Conservation (phyloP, 2,888 invertebrate genomes). For the Rapana venosa region DNA sequence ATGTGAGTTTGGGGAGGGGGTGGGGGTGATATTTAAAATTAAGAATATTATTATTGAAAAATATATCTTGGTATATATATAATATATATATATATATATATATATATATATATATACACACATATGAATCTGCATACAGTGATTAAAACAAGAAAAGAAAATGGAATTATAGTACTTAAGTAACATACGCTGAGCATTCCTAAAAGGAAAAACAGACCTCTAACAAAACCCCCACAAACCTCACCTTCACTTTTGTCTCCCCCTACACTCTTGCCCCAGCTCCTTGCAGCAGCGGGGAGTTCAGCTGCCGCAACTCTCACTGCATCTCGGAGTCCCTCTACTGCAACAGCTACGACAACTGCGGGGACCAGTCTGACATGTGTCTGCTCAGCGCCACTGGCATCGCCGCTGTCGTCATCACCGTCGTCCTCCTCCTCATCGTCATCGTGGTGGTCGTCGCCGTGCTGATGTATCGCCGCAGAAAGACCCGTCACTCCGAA, state of each 20-base stretch:
- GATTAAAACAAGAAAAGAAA: too few species aligned
- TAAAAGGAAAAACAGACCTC: too few species aligned
- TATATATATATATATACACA: too few species aligned
- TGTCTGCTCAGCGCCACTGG: conserved; percentile 47
- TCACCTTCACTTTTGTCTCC: too few species aligned
- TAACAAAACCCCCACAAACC: too few species aligned
- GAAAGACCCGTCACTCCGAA: conserved; percentile 43
- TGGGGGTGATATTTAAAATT: too few species aligned
- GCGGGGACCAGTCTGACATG: conserved; percentile 54
- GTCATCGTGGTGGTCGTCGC: conserved; percentile 46
- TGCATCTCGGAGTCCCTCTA: conserved; percentile 50
- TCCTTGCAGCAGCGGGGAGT: conserved; percentile 49
- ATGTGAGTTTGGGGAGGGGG: too few species aligned
- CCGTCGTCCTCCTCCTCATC: conserved; percentile 43
- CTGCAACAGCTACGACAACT: conserved; percentile 55
- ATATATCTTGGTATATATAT: too few species aligned
- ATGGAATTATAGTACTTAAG: too few species aligned
- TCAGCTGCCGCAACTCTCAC: conserved; percentile 50
- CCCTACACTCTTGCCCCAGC: conserved; percentile 42
- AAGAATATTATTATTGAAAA: too few species aligned
- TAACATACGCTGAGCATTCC: not conserved
- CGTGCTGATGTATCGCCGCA: conserved; percentile 43
- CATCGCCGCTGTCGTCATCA: conserved; percentile 48
- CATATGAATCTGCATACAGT: too few species aligned
- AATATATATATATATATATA: too few species aligned